Evolutionary conservation across 2,888 invertebrate genomes (phyloP).

Genomic region (Altica lythri): DNA sequence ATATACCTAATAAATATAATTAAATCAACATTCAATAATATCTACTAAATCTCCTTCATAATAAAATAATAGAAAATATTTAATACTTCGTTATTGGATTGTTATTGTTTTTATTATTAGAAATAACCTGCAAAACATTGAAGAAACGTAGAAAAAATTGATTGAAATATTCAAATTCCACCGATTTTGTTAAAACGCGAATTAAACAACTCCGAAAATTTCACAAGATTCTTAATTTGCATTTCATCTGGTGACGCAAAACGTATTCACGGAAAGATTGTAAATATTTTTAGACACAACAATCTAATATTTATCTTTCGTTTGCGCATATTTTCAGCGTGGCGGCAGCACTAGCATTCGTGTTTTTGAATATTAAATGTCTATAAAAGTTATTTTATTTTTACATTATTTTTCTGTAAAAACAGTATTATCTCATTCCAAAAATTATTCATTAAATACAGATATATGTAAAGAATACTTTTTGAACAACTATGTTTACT

Average conservation of each 20-base stretch:
- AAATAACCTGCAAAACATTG: too few species aligned
- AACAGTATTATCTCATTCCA: too few species aligned
- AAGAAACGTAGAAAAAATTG: not conserved
- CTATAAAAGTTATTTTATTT: slow-evolving; percentile 21
- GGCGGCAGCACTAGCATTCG: slow-evolving; percentile 63
- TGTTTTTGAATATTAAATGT: slow-evolving; percentile 48
- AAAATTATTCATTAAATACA: too few species aligned
- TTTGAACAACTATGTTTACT: too few species aligned
- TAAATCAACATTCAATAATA: too few species aligned
- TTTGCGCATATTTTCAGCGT: slow-evolving; percentile 62
- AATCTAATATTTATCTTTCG: slow-evolving; percentile 52
- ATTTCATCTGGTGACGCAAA: slow-evolving; percentile 48
- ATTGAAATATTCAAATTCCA: not conserved
- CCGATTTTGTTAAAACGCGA: slow-evolving; percentile 17
- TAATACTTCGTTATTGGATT: too few species aligned
- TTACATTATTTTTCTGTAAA: too few species aligned
- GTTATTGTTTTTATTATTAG: too few species aligned
- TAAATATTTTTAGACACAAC: slow-evolving; percentile 56
- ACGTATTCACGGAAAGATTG: slow-evolving; percentile 51
- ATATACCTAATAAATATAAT: too few species aligned
- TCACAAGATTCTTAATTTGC: slow-evolving; percentile 37
- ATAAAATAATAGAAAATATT: too few species aligned
- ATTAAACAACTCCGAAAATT: slow-evolving; percentile 25
- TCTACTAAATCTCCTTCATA: too few species aligned
- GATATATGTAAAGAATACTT: too few species aligned